Evolutionary conservation across 1,140 invertebrate species (phyloP), one percentile per base, ranked within the genome.

Genomic region (Chrysomallon squamiferum): DNA sequence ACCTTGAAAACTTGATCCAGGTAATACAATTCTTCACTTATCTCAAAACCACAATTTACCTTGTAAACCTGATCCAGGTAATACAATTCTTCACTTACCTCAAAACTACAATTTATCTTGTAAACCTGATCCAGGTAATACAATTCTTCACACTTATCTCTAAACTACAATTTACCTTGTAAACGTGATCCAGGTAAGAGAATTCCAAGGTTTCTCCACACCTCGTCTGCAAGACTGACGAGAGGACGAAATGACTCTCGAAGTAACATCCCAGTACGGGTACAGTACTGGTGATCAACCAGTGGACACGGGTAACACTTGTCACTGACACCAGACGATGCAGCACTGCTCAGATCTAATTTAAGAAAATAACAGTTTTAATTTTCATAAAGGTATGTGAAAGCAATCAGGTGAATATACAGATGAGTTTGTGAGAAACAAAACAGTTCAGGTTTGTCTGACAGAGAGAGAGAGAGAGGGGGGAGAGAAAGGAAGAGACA

Each of bases 231-330:
- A 29, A 80, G 57, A 56, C 68, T 75, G 20, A 78, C 62, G 49
- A 82, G 54, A 1, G 82, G 80, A 20, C 74, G 76, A 66, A 72
- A 82, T 1, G 75, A 73, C 41, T 82, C 76, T 38, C 74, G 47
- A 20, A 82, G 61, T 22, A 81, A 57, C 69, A 74, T 75, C 6
- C 76, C 80, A 18, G 80, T 81, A n/a, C 69, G 69, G 11, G 80
- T 84, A 63, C 78, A 76, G 67, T 77, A 81, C 30, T 74, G 72
- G 4, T 74, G 78, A 41, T 72, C 66, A 18, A 61, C 71, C 15
- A 82, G 65, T 6, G 72, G 75, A 57, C 75, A 77, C 0, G 82
- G 80, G 61, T 77, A 76, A 64, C 80, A 84, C 54, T 82, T 82
- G 62, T 84, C 82, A 54, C 65, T 65, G 3, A 56, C 27, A 43